Evolutionary conservation across 2,113 vertebrate genomes (phyloP), one percentile per base, ranked within the genome.

Genomic region (Campylorhamphus procurvoides): DNA sequence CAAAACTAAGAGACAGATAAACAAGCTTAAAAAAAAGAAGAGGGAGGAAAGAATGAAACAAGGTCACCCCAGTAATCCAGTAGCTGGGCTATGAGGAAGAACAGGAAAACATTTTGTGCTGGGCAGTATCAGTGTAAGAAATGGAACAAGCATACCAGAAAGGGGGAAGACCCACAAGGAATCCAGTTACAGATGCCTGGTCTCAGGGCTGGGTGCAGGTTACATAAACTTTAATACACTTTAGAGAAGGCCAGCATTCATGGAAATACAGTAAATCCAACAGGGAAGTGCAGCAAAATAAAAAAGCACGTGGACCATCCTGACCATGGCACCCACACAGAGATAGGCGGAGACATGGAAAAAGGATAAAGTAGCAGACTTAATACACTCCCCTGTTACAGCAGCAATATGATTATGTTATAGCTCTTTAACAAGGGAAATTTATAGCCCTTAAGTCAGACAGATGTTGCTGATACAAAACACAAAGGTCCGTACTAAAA

Each of bases 391-490:
- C 19, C 55, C 47, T 60, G 40, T 56, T 81, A 44, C 40, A 60
- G 1, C 1, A 42, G 56, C n/a, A 56, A 62, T 78, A 1, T 17
- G 42, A 59, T 50, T 49, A 46, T 33, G 72, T 89, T 39, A 84
- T 2, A 87, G 82, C 64, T 84, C 64, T 68, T 66, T 90, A 93
- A 89, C 66, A 72, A 68, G 62, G 40, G 69, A 64, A 83, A 92
- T 92, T 90, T 58, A 82, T n/a, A 87, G 76, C 59, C 47, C 63
- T 37, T 55, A 37, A 74, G 27, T 39, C 55, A 64, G 80, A 56
- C 85, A 92, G 85, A 84, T 75, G 91, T 42, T 94, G 91, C 81
- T 94, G 87, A 82, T 44, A 87, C n/a, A 82, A 81, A 94, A 56
- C 89, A 91, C 87, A 79, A 79, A 94, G 84, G 89, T 83, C 44